Evolutionary conservation across 2,113 vertebrate species (phyloP), one percentile per base, ranked within the genome.

Genomic region (Danio rerio): DNA sequence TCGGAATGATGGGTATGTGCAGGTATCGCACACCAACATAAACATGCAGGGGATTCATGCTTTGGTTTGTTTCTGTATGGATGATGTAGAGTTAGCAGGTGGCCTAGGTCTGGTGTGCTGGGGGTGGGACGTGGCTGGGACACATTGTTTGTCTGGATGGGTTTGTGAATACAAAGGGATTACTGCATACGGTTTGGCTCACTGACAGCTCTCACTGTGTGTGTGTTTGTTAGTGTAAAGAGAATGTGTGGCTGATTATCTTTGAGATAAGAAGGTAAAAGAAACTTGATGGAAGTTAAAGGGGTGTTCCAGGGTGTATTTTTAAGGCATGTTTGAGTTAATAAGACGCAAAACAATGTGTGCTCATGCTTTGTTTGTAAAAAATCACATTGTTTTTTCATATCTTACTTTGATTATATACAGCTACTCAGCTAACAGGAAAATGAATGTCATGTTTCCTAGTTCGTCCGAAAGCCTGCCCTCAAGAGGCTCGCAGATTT

Each of bases 161-260:
- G 86, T 86, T 88, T 86, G 84, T 90, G 93, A 93, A 93, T 92
- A 94, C 91, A 94, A 93, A 93, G 86, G 91, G 90, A 92, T 93
- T 94, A 92, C 89, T 85, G 87, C 84, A 90, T 85, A 87, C 88
- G 88, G 89, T 84, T 86, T 92, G 88, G 82, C 89, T 91, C 88
- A 86, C 83, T 92, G 88, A 88, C 58, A 62, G 58, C 86, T 89
- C 76, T 72, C 56, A 43, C 21, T 80, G 61, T 87, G 81, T 84
- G 78, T 85, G 78, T 84, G 80, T 86, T 75, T 85, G 81, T 81
- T 68, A 83, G 59, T 81, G 73, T 85, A 83, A 78, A 65, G 82
- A 79, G 69, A 76, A 31, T 82, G 87, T 90, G 61, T 88, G 79
- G 53, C 75, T 76, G 83, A 66, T 71, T 83, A 76, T 75, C 66